Conservation (phyloP, 2,888 invertebrate species). For the Desoria tigrina region DNA sequence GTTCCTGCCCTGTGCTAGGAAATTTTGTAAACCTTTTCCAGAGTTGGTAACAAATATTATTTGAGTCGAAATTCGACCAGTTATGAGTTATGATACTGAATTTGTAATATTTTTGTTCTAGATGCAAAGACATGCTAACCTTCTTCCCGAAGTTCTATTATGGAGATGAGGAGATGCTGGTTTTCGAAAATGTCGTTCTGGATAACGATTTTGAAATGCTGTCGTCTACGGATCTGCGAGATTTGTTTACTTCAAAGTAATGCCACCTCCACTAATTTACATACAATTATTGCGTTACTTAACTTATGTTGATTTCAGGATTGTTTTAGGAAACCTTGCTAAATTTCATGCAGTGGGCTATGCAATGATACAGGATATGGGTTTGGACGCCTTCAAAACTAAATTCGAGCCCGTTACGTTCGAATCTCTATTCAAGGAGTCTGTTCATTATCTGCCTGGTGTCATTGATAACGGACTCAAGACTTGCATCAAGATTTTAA, state of each 20-base stretch:
- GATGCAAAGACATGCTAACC: slow-evolving; percentile 13
- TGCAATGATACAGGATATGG: slow-evolving; percentile 15
- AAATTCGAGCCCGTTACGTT: slow-evolving; percentile 9
- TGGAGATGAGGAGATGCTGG: slow-evolving; percentile 31
- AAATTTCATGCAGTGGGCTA: slow-evolving; percentile 28
- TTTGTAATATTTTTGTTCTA: background rate
- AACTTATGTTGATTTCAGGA: slow-evolving; percentile 11
- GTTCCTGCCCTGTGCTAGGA: slow-evolving; percentile 21
- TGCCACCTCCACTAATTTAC: background rate
- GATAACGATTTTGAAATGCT: slow-evolving; percentile 21
- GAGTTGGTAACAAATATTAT: no score
- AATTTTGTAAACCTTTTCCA: background rate
- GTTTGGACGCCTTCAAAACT: slow-evolving; percentile 23
- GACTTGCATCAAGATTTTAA: slow-evolving; percentile 20
- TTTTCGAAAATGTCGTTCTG: slow-evolving; percentile 30
- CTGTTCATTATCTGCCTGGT: background rate
- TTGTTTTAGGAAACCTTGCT: slow-evolving; percentile 23
- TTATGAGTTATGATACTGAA: background rate
- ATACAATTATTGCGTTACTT: background rate
- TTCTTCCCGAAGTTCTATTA: slow-evolving; percentile 39
- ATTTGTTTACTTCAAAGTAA: slow-evolving; percentile 12
- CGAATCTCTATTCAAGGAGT: background rate
- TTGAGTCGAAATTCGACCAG: background rate
- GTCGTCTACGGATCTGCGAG: slow-evolving; percentile 19
- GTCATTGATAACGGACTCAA: slow-evolving; percentile 14